A percentile compares a stretch with the other conserved stretches of the same genome.
Conservation (phyloP, 2,888 invertebrate species). For the Nebria brevicollis region DNA sequence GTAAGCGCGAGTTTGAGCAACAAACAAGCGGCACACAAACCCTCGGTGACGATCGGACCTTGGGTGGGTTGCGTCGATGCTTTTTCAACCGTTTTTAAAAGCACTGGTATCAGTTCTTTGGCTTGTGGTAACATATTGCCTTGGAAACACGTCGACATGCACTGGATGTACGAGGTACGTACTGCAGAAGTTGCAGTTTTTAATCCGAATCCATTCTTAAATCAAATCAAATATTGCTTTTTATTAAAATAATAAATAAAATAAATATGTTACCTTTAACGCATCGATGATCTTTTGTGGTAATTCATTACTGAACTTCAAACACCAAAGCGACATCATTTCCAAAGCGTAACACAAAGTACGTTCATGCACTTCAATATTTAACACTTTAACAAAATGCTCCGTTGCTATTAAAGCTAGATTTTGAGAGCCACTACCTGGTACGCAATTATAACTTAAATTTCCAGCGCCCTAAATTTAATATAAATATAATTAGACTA, state of each 20-base stretch:
- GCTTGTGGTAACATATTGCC: slow-evolving; percentile 64
- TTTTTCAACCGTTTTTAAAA: slow-evolving; percentile 78
- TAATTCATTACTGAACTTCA: slow-evolving; percentile 71
- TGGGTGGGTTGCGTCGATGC: slow-evolving; percentile 80
- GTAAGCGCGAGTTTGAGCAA: slow-evolving; percentile 71
- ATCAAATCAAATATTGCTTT: slow-evolving; percentile 25
- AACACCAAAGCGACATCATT: slow-evolving; percentile 83
- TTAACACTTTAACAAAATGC: slow-evolving; percentile 80
- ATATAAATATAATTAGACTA: slow-evolving; percentile 31
- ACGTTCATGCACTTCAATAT: slow-evolving; percentile 92
- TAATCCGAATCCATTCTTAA: slow-evolving; percentile 75
- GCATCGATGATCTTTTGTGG: slow-evolving; percentile 73
- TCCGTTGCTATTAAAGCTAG: slow-evolving; percentile 72
- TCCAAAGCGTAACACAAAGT: slow-evolving; percentile 84
- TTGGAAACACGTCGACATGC: slow-evolving; percentile 75
- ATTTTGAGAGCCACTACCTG: slow-evolving; percentile 67
- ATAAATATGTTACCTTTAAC: slow-evolving; percentile 65
- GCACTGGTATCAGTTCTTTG: slow-evolving; percentile 68
- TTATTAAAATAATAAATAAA: not conserved
- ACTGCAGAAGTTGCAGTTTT: slow-evolving; percentile 83
- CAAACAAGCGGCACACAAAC: slow-evolving; percentile 74
- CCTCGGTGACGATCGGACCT: slow-evolving; percentile 75
- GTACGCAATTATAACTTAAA: slow-evolving; percentile 75
- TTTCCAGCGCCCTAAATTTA: slow-evolving; percentile 74
- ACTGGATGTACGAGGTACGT: slow-evolving; percentile 80